Percentiles rank a stretch among this genome's conserved stretches.
These are phyloP conservation scores for human (Homo sapiens) DNA, from an alignment of 2,113 vertebrate genomes.

Conservation along the genomic window DNA sequence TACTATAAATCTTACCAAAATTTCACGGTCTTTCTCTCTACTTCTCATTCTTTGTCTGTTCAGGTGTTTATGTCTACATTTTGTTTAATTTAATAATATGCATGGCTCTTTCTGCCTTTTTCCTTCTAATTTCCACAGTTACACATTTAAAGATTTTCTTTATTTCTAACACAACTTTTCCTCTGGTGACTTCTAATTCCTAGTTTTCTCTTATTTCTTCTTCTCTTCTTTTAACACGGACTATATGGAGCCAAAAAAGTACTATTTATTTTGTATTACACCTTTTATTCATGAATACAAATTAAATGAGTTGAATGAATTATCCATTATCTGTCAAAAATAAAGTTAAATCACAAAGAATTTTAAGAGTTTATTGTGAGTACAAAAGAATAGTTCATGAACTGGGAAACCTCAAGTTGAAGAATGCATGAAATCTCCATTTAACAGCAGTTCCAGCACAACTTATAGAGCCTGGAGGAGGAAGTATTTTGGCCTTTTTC, in stretches of 20 bases:
- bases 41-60: background rate
- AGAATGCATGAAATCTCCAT: background rate
- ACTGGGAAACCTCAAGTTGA: background rate
- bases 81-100: background rate
- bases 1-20: background rate
- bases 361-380: background rate
- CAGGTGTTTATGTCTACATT: background rate
- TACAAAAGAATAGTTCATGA: background rate
- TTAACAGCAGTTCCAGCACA: background rate
- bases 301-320: background rate
- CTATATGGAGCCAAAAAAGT: background rate
- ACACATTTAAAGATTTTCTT: background rate
- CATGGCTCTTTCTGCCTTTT: background rate
- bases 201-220: background rate
- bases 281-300: background rate
- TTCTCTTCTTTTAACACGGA: background rate
- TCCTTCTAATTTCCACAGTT: background rate
- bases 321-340: background rate
- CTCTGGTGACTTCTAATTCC: background rate
- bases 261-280: background rate
- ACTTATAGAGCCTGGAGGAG: background rate
- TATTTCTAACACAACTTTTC: background rate
- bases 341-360: background rate
- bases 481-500: background rate
- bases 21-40: background rate